phyloP scores from a whole-genome alignment of 2,888 invertebrate genomes.

The Phytoseiulus persimilis region DNA sequence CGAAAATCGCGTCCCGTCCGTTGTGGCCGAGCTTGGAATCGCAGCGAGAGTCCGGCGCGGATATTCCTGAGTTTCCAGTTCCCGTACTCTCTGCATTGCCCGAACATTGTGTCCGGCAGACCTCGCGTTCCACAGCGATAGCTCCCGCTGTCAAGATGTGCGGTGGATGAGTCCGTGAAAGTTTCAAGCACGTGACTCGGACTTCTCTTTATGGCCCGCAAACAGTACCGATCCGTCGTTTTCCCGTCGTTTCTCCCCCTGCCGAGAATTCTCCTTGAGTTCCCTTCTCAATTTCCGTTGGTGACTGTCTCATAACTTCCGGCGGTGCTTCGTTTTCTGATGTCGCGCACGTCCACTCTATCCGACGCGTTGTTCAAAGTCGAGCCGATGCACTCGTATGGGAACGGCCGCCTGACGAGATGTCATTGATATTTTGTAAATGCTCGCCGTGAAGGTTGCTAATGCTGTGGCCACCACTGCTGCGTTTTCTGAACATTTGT shows the following conservation, averaged over 20 bases:
- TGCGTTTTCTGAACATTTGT: background rate
- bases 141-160: background rate
- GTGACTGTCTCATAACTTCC: background rate
- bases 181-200: background rate
- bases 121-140: background rate
- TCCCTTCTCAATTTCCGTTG: background rate
- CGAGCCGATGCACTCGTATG: background rate
- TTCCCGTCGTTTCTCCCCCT: background rate
- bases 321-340: background rate
- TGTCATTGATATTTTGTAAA: slow-evolving; percentile 5
- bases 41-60: too few species aligned
- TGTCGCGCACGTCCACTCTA: background rate
- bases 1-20: too few species aligned
- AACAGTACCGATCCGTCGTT: background rate
- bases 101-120: background rate
- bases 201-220: background rate
- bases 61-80: too few species aligned
- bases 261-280: background rate
- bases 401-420: background rate
- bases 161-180: background rate
- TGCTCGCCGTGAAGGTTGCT: background rate
- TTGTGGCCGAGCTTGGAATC: too few species aligned
- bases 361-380: background rate
- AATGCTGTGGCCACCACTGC: background rate
- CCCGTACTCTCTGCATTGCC: too few species aligned